Evolutionary conservation across 2,797 vertebrate genomes (phyloP).

Genomic region (Nyctalus aviator): DNA sequence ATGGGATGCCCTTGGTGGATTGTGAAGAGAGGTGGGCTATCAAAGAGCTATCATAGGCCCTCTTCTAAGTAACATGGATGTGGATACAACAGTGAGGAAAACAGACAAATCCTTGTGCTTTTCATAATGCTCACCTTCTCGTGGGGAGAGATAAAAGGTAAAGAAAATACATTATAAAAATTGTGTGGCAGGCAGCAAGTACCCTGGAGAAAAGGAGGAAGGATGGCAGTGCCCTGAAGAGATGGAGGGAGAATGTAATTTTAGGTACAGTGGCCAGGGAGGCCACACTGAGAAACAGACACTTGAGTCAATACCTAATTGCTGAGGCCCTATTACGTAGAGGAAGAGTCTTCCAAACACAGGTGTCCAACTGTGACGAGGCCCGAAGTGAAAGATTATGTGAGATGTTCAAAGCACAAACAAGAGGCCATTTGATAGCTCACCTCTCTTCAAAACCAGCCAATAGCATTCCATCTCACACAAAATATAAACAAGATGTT

Average conservation of each 20-base stretch:
- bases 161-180: background rate
- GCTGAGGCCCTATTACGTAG: background rate
- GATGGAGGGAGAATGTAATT: background rate
- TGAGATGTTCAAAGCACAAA: background rate
- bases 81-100: background rate
- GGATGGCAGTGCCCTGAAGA: background rate
- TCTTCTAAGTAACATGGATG: background rate
- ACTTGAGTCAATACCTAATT: background rate
- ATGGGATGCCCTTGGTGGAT: no score
- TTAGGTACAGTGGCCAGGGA: background rate
- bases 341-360: background rate
- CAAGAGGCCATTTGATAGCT: background rate
- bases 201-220: background rate
- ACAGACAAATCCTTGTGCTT: background rate
- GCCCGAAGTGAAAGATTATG: background rate
- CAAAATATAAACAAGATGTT: background rate
- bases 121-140: background rate
- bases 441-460: background rate
- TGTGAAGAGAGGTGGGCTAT: no score
- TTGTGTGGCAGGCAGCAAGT: background rate
- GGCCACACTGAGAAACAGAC: background rate
- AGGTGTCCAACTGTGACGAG: accelerated
- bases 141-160: background rate
- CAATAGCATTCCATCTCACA: background rate
- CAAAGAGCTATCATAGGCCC: no score